Percentiles rank a stretch among this genome's conserved stretches.
phyloP scores from a whole-genome alignment of 2,888 invertebrate species.

The Cryptophagus acutangulus region DNA sequence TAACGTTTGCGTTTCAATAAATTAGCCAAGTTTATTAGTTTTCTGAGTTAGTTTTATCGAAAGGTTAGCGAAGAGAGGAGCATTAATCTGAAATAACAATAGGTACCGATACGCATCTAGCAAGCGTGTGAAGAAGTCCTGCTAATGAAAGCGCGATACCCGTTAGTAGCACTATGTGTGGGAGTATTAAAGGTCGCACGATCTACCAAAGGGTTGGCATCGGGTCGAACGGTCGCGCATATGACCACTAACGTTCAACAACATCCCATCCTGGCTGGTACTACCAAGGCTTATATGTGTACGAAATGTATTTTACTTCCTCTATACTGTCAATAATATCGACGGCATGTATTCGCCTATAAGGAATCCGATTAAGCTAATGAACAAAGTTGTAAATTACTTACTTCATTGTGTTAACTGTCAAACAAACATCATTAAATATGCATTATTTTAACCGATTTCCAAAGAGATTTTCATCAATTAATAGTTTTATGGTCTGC shows the following conservation, averaged over 20 bases:
- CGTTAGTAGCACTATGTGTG: conserved; percentile 30
- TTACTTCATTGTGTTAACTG: no score
- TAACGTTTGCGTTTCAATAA: neutral
- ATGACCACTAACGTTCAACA: no score
- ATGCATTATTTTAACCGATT: no score
- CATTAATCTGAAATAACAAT: conserved; percentile 30
- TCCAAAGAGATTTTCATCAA: no score
- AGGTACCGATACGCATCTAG: conserved; percentile 30
- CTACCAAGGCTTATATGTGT: neutral
- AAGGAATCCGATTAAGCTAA: neutral
- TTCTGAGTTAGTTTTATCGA: conserved; percentile 16
- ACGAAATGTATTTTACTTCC: no score
- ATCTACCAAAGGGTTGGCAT: conserved; percentile 7
- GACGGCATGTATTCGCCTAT: neutral
- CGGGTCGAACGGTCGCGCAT: conserved; percentile 8
- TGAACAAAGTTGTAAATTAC: no score
- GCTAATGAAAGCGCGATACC: conserved; percentile 27
- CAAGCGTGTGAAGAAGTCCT: conserved; percentile 27
- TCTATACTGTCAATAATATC: neutral
- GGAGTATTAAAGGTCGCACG: conserved; percentile 19
- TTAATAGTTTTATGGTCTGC: no score
- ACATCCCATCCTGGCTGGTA: conserved; percentile 4
- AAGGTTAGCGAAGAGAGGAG: conserved; percentile 12
- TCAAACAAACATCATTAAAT: no score
- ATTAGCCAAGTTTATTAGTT: conserved; percentile 2